Evolutionary conservation across 2,888 invertebrate genomes (phyloP), one percentile per base, ranked within the genome.

Genomic region (Pseudeuparius sepicola): DNA sequence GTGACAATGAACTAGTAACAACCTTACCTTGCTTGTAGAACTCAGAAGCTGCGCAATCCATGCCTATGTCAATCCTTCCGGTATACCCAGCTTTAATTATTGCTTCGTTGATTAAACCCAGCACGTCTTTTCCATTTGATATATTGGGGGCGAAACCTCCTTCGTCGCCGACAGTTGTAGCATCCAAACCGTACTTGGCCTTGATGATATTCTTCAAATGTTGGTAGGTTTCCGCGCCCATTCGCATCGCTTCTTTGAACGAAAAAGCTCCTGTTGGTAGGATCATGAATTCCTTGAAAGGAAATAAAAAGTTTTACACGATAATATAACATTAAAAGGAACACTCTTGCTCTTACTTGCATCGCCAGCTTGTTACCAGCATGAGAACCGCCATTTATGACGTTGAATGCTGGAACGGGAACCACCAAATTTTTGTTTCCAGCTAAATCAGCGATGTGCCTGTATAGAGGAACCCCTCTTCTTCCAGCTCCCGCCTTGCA

Each of bases 141-240:
- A 98, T 96, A 65, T 98, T 97, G 42, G 98, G 98, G 25, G 98
- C 98, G 59, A 98, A 98, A 50, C 98, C 98, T 66, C 98, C 98
- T 64, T 98, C 98, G 66, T 98, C 98, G 50, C 98, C 97, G 4
- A 98, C 98, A 48, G 96, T 87, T 5, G 94, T 94, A 18, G 93
- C 92, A 66, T 97, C 96, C 55, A 96, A 75, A 39, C 98, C 97
- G 54, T 84, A 86, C 66, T 90, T 90, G 55, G 80, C 78, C 67
- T 97, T 92, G 65, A 98, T 97, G 46, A 94, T 93, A 63, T 94
- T 94, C 64, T 94, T 78, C 59, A 97, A 75, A 57, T 94, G 90
- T 58, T 98, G 98, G 63, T 97, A 98, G 2, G 88, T 82, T 66
- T 98, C 98, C 17, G 86, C 77, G 27, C 97, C 98, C 83, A 98